phyloP scores from a whole-genome alignment of 2,113 vertebrate species.

The Lepisosteus osseus region DNA sequence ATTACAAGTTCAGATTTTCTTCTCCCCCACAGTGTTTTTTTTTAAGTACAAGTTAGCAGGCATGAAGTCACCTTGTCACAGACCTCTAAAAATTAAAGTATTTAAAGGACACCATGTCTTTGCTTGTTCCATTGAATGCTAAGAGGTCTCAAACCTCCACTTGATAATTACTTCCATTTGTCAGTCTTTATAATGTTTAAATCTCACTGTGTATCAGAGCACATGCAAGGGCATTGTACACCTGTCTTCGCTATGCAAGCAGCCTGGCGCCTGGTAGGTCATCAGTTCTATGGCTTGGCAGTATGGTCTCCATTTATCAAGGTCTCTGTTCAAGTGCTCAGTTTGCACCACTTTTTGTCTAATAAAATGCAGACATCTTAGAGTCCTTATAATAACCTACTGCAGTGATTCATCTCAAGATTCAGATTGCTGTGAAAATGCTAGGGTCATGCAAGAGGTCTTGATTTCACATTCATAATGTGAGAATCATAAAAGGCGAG shows the following conservation, averaged over 20 bases:
- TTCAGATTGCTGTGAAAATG: too few species aligned
- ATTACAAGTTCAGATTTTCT: too few species aligned
- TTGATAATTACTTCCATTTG: constrained; percentile 51
- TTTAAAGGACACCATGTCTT: constrained; percentile 32
- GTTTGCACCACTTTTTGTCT: too few species aligned
- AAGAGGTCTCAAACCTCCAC: constrained; percentile 41
- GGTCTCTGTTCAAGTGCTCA: too few species aligned
- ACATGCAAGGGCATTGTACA: constrained; percentile 9
- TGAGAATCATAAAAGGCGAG: too few species aligned
- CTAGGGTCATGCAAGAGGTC: too few species aligned
- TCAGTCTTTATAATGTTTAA: constrained; percentile 33
- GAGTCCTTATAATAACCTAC: too few species aligned
- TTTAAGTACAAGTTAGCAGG: not conserved
- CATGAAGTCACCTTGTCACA: not conserved
- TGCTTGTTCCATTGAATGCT: constrained; percentile 26
- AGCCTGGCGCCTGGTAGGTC: not conserved
- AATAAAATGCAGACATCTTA: too few species aligned
- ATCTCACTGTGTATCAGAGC: constrained; percentile 5
- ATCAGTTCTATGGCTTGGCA: not conserved
- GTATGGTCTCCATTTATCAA: too few species aligned
- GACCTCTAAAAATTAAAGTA: not conserved
- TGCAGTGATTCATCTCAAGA: too few species aligned
- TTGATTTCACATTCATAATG: too few species aligned
- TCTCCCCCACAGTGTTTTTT: not conserved
- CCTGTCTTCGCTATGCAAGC: not conserved